Base-by-base conservation (phyloP, 1,140 invertebrate species). In the Samia ricini region DNA sequence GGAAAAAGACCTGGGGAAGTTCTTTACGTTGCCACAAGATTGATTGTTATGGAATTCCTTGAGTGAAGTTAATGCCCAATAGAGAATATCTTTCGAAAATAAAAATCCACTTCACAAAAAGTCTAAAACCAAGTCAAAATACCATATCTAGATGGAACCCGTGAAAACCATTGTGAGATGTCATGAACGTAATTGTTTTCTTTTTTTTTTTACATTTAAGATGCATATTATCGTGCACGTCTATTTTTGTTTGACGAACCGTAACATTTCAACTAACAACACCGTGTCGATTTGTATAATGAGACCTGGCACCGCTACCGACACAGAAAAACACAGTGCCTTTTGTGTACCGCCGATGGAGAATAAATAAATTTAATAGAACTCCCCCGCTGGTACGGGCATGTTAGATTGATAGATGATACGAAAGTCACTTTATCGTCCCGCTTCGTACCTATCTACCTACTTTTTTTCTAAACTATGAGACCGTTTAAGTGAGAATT, bases 331-430 rank as follows among this genome's bases (percentile, higher is more conserved):
- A 65, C 63, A 69, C 68, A 33, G 74, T 66, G 68, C 60, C 55
- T 24, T 8, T 49, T 5, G 59, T 63, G 67, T 66, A 29, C n/a
- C 29, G 50, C 21, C 50, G 57, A 56, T 67, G 63, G 61, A 64
- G 66, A 69, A 55, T 56, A 64, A 75, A 63, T 60, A 55, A 68
- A 77, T 76, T 78, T 77, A 81, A 81, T 81, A 75, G 68, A 62
- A 76, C 71, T 61, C 72, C 64, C 81, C 81, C 73, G 81, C 81
- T 84, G 81, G 64, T 52, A 36, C 50, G 36, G 66, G 69, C 66
- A 79, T 77, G 74, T 77, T 79, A 80, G 81, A 84, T 84, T 84
- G 79, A 84, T 84, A 77, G 81, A 77, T 76, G 81, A 83, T 84
- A 84, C 63, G 72, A 69, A 67, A 75, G 70, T 61, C 59, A 66